Evolutionary conservation across 1,140 invertebrate genomes (phyloP), one percentile per base, ranked within the genome.

Genomic region (Micrasema minimum): DNA sequence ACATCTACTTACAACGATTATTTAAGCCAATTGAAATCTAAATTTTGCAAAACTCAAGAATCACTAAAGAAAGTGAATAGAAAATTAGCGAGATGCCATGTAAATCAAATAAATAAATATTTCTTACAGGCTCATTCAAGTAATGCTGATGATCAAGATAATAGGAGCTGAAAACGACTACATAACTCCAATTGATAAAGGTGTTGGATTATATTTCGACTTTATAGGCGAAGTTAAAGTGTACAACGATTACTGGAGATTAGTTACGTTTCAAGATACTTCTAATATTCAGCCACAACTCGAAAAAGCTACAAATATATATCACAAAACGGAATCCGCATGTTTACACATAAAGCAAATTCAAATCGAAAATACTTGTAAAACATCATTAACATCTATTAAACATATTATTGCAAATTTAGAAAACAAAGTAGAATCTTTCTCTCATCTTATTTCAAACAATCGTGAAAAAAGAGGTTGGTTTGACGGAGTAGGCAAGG

Each of bases 1-100:
- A n/a, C n/a, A n/a, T n/a, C 64, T 72, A 77, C 71, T 16, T 80
- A 80, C 51, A 78, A 79, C 50, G 71, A 80, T 67, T 79, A 77
- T 72, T n/a, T 45, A 22, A 64, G n/a, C n/a, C n/a, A 23, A 64
- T 64, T n/a, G 20, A 45, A 45, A 45, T 22, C 12, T 64, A 20
- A 45, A 64, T 11, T 57, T 23, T 5, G 5, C 53, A 1, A 23
- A 1, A 23, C 35, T 12, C 31, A 57, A 9, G 35, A 35, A 12
- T 35, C 53, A 1, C 12, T 57, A 10, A n/a, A n/a, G n/a, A 57
- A 57, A 37, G 35, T 35, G 0, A 57, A 57, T 37, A 57, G 14
- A 35, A 57, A 57, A 35, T 35, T 1, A 1, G 18, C 4, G 7
- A 57, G 35, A 57, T 57, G 35, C 12, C 53, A 57, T 4, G n/a